Base-by-base conservation (phyloP, 2,888 invertebrate genomes). In the Caenorhabditis sp. region DNA sequence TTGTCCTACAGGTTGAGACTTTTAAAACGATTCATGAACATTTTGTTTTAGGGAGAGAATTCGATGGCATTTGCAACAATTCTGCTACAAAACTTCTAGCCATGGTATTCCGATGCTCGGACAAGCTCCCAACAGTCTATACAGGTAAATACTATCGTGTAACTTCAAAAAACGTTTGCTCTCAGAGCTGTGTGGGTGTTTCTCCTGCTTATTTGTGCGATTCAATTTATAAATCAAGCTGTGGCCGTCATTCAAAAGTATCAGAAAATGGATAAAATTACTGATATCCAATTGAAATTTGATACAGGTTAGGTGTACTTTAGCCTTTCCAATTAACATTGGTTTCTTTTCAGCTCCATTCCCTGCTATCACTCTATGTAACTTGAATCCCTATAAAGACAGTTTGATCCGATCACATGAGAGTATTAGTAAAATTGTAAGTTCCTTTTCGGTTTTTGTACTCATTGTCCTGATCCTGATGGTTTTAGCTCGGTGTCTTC, bases 321-420 rank as follows among this genome's bases (percentile, higher is more conserved):
- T 15, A 17, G 20, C 11, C 11, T 7, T 43, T 5, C 15, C 17
- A 43, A 2, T 6, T 3, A 5, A 11, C 5, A 24, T 8, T 24
- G 3, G 3, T 24, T 22, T 37, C 13, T 15, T 55, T 84, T 73
- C 62, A 75, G 85, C 85, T n/a, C 86, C 87, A 6, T 87, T 87
- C 58, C 87, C 87, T 26, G 86, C 87, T 0, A 86, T 87, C 17
- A 87, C 87, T 8, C 52, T 87, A 8, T 87, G 87, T 75, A 87
- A 87, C 35, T 59, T 87, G 22, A 87, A 87, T 63, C 87, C 87
- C 11, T 87, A 87, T 62, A 84, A 83, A 55, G 84, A 83, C 50
- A 85, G 85, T 63, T 30, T 83, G 1, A 84, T 86, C 6, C 58
- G 78, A 13, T 81, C 82, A 8, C 85, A 87, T 50, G 85, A 85